Evolutionary conservation across 2,113 vertebrate species (phyloP).

Genomic region (Muntiacus reevesi): DNA sequence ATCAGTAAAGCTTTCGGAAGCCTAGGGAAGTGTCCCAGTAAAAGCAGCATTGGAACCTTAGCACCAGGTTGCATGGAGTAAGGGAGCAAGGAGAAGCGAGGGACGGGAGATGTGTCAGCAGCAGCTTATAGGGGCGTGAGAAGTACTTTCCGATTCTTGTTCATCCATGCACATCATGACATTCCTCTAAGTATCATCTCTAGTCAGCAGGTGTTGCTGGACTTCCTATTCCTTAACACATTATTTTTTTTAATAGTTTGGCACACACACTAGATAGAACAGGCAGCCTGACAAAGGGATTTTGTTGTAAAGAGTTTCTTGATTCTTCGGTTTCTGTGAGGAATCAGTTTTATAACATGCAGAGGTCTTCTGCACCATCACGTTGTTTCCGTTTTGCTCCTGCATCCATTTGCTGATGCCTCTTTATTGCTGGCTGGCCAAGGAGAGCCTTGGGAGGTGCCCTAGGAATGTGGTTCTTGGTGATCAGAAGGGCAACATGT

Average conservation of each 20-base stretch:
- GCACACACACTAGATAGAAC: not conserved
- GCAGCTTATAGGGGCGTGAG: not conserved
- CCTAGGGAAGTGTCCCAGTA: not conserved
- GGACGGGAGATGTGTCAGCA: not conserved
- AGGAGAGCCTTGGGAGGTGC: not conserved
- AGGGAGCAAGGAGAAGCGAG: not conserved
- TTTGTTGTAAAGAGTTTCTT: not conserved
- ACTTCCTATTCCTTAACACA: not conserved
- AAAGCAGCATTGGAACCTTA: not conserved
- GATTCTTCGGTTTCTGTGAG: not conserved
- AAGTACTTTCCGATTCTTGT: not conserved
- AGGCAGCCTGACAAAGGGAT: not conserved
- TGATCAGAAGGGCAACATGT: not conserved
- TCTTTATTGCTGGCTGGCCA: not conserved
- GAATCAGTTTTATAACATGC: not conserved
- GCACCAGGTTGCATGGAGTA: not conserved
- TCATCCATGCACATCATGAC: not conserved
- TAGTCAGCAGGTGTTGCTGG: not conserved
- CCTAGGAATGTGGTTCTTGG: not conserved
- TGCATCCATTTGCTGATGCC: not conserved
- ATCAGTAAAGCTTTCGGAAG: not conserved
- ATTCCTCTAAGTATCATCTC: not conserved
- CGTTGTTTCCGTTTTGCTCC: not conserved
- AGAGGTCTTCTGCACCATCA: not conserved
- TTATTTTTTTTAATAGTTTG: not conserved